phyloP scores from a whole-genome alignment of 2,113 vertebrate genomes.

The Limanda limanda region DNA sequence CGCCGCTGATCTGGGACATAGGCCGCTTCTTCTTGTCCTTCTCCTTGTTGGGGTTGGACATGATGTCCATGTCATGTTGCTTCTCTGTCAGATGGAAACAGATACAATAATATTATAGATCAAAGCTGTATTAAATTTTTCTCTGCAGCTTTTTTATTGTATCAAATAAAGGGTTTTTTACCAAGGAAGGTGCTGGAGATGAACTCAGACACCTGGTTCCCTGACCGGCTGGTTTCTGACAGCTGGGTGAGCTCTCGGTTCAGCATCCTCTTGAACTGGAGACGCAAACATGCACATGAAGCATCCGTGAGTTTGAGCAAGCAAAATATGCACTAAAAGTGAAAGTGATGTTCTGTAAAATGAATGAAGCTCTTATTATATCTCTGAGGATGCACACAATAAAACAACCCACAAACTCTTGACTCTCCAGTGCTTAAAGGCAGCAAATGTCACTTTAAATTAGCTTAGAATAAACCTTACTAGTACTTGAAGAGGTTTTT shows the following conservation, averaged over 20 bases:
- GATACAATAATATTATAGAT: neutral
- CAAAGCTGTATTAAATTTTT: neutral
- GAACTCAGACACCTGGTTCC: constrained; percentile 95
- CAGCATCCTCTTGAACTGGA: constrained; percentile 94
- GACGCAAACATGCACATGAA: constrained; percentile 32
- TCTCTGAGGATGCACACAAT: neutral
- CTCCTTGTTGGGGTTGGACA: constrained; percentile 81
- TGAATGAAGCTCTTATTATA: neutral
- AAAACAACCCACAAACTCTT: neutral
- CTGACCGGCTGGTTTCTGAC: constrained; percentile 93
- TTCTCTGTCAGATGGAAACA: constrained; percentile 83
- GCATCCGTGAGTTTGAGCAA: constrained; percentile 12
- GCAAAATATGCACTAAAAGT: constrained; percentile 4
- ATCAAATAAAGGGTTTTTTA: constrained; percentile 66
- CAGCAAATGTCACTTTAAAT: neutral
- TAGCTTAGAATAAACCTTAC: neutral
- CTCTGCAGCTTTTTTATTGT: neutral
- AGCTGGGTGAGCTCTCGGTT: constrained; percentile 92
- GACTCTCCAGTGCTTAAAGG: neutral
- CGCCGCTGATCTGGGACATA: constrained; percentile 91
- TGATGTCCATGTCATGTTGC: constrained; percentile 92
- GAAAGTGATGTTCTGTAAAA: neutral
- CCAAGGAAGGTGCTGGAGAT: constrained; percentile 92
- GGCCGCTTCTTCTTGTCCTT: constrained; percentile 86
- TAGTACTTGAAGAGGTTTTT: neutral